Evolutionary conservation across 2,888 invertebrate species (phyloP), one percentile per base, ranked within the genome.

Genomic region (Clivina fossor): DNA sequence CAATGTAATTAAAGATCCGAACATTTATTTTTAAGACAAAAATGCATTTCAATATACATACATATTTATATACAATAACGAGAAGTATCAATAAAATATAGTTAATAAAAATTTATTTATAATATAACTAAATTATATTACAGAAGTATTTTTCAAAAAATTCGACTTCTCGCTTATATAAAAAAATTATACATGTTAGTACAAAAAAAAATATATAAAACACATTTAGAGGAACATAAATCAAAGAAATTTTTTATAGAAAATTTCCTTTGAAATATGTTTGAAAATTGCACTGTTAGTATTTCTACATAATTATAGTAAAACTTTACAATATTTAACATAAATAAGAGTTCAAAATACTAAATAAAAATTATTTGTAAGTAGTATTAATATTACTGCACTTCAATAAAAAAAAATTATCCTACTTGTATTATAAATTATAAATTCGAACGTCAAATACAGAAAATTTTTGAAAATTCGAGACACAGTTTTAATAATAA

Each of bases 1-100:
- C n/a, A n/a, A n/a, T n/a, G n/a, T n/a, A n/a, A n/a, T 44, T 54
- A 54, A 40, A 40, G 54, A 54, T 46, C 54, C 54, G 30, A 54
- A 54, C 54, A 54, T 54, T 54, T 54, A 54, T 54, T 54, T 41
- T 46, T 54, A 54, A 54, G 54, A 54, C 54, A 54, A 54, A 51
- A 54, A 54, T 54, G 44, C 28, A 30, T 30, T 50, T 44, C 26
- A 54, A 37, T 54, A 46, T 54, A 54, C 54, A 53, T 53, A 50
- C 40, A 46, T 54, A 18, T 33, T 44, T 54, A 54, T 54, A 46
- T 54, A 54, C 54, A 54, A 19, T 32, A 43, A n/a, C 37, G 46
- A 54, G 38, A 54, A 51, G 41, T 48, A 35, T 22, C 15, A 38
- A 38, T 33, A 11, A 48, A 48, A 35, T 33, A 33, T 22, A 24